Base-by-base conservation (phyloP, 2,888 invertebrate species). In the Gymnocheta viridis region DNA sequence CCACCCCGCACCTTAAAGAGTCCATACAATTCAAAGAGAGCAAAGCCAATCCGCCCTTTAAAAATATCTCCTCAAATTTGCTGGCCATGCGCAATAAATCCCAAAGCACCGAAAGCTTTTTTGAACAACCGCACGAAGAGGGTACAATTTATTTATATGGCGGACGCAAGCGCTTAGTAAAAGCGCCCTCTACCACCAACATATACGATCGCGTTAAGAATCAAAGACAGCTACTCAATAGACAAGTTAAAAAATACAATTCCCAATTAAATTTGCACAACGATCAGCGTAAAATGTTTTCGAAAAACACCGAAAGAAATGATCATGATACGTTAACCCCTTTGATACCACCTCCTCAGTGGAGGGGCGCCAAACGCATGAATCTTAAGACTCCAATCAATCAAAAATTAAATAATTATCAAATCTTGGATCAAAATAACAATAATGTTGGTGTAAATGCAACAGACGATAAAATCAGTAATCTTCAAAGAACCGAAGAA, bases 21-120 rank as follows among this genome's bases (percentile, higher is more conserved):
- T 49, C 78, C 2, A 38, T 38, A 0, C 62, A 73, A 44, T 41
- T 29, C 0, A 54, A 66, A 32, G 72, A 78, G 9, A 22, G 4
- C 19, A 73, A 41, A 27, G 14, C 44, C 3, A 38, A 56, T 29
- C 67, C 27, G 22, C 49, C 38, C 19, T 64, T 74, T 47, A 80
- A 64, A 0, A 82, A 85, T 47, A 58, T 60, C 4, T 22, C 70
- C n/a, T 44, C 85, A 22, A 82, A 80, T 56, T 62, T 85, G 0
- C 6, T 82, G 4, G 24, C 74, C 12, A 83, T 86, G 67, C 90
- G 90, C 67, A 89, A 88, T 79, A 91, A 91, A 85, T 91, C 92
- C 17, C 89, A 90, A 79, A 92, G 92, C 32, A 92, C 89, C 12
- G 92, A 92, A 82, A 92, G 92, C 82, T 92, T 92, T 87, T 92